These are phyloP conservation scores for Xenotilapia caudafasciata DNA, from an alignment of 2,113 vertebrate genomes.

Conservation along the genomic window DNA sequence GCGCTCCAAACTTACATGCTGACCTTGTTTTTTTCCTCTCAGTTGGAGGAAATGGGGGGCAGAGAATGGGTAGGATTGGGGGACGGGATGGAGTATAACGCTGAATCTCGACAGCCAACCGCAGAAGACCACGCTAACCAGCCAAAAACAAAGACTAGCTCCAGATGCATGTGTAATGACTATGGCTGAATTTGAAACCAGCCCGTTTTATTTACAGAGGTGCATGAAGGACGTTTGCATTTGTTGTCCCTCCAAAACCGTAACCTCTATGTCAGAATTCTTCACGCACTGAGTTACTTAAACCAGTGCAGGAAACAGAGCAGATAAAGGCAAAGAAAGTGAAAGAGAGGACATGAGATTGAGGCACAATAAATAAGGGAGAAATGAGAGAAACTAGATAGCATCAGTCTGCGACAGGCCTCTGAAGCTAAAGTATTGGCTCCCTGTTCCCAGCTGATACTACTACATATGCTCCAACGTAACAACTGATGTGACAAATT, in stretches of 20 bases:
- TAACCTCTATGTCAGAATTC: background rate
- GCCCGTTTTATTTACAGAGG: background rate
- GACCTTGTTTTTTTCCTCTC: background rate
- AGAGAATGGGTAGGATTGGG: background rate
- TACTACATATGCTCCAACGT: background rate
- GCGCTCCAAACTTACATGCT: background rate
- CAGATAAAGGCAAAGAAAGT: background rate
- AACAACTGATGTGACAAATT: background rate
- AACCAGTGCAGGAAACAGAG: background rate
- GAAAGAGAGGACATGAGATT: background rate
- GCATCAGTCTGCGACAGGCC: background rate
- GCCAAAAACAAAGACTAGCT: background rate
- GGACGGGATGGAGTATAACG: background rate
- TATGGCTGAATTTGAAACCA: background rate
- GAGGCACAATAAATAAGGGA: background rate
- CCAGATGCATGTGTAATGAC: background rate
- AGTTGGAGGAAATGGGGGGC: background rate
- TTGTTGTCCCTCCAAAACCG: background rate
- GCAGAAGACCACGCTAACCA: background rate
- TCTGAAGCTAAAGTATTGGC: background rate
- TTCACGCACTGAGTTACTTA: background rate
- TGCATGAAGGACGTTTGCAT: background rate
- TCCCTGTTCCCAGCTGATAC: background rate
- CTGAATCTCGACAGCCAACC: background rate
- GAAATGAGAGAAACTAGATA: background rate